Conservation (phyloP, 2,888 invertebrate species). For the Nysson spinosus region DNA sequence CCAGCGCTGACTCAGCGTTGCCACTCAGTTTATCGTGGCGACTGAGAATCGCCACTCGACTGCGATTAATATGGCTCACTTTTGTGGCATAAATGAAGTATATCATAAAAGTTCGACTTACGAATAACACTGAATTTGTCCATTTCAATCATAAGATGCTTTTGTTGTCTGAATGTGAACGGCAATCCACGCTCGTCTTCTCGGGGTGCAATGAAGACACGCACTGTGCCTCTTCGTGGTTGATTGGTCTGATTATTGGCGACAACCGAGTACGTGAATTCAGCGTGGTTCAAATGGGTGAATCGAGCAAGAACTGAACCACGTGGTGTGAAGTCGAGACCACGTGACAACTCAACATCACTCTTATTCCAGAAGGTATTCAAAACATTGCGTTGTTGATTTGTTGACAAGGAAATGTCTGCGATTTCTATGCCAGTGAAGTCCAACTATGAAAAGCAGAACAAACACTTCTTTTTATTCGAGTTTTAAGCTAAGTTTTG, state of each 20-base stretch:
- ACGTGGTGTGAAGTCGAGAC: slow-evolving; percentile 89
- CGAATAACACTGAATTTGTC: slow-evolving; percentile 84
- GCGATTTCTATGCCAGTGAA: slow-evolving; percentile 83
- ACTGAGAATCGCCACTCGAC: too few species aligned
- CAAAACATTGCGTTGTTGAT: slow-evolving; percentile 79
- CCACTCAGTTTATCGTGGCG: too few species aligned
- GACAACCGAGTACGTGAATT: slow-evolving; percentile 83
- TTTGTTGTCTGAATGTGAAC: slow-evolving; percentile 83
- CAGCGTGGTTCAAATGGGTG: slow-evolving; percentile 87
- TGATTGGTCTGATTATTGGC: slow-evolving; percentile 80
- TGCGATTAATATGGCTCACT: too few species aligned
- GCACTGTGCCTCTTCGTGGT: slow-evolving; percentile 81
- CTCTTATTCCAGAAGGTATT: slow-evolving; percentile 89
- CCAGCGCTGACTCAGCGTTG: too few species aligned
- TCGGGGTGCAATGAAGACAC: slow-evolving; percentile 85
- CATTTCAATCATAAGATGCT: slow-evolving; percentile 84
- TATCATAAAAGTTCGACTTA: too few species aligned
- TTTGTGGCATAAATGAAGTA: too few species aligned
- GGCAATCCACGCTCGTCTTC: slow-evolving; percentile 82
- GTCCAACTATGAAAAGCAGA: slow-evolving; percentile 78
- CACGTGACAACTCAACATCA: slow-evolving; percentile 86
- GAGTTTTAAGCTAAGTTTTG: too few species aligned
- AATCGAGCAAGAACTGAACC: slow-evolving; percentile 86
- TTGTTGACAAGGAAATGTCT: slow-evolving; percentile 79
- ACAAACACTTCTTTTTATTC: not conserved